Evolutionary conservation across 1,140 invertebrate genomes (phyloP).

Genomic region (Drosophila sp.): DNA sequence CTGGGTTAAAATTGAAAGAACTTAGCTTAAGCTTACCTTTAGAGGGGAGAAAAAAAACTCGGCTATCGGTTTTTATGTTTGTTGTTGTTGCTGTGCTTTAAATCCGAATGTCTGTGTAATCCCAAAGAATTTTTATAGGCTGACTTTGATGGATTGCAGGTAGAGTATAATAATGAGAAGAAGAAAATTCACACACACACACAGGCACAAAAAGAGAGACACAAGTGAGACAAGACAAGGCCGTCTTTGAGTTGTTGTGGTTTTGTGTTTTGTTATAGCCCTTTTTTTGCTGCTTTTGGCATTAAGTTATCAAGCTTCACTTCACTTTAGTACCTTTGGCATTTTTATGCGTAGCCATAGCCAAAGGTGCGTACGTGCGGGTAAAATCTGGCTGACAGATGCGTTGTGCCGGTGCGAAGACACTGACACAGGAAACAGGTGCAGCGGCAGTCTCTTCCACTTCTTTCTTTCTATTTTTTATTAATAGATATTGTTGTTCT

Average conservation of each 20-base stretch:
- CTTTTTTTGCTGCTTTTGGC: constrained; percentile 25
- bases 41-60: constrained; percentile 16
- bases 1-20: constrained; percentile 45
- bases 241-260: constrained; percentile 41
- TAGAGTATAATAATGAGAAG: constrained; percentile 8
- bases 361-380: constrained; percentile 70
- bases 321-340: constrained; percentile 45
- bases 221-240: constrained; percentile 61
- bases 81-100: background rate
- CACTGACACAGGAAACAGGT: constrained; percentile 65
- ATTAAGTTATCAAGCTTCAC: constrained; percentile 62
- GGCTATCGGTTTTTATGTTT: constrained; percentile 17
- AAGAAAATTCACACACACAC: constrained; percentile 4
- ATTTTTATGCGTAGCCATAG: constrained; percentile 65
- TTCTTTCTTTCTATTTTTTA: constrained; percentile 22
- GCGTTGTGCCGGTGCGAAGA: constrained; percentile 14
- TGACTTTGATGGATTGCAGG: constrained; percentile 57
- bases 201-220: background rate
- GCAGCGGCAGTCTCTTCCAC: constrained; percentile 44
- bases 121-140: constrained; percentile 42
- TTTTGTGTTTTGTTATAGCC: constrained; percentile 32
- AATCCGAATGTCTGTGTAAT: constrained; percentile 57
- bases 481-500: constrained; percentile 13
- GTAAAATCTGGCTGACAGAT: constrained; percentile 31
- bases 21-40: constrained; percentile 48